These are phyloP conservation scores for Zonitis immaculata DNA, from an alignment of 2,888 invertebrate genomes.

Conservation along the genomic window DNA sequence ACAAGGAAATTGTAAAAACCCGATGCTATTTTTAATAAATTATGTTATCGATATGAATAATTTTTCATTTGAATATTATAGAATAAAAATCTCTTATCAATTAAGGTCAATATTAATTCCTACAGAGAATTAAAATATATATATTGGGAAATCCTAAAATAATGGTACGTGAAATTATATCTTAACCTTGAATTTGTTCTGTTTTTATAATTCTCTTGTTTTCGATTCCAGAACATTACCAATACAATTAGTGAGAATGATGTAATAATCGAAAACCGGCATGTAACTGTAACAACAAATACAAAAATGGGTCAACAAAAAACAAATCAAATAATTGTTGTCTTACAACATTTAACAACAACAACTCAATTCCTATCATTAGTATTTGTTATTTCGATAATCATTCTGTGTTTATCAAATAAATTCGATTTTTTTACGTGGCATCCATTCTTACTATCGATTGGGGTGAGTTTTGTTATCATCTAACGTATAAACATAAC, in stretches of 20 bases:
- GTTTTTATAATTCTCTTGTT: too few species aligned
- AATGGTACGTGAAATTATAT: not conserved
- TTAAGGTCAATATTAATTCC: not conserved
- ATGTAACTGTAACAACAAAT: not conserved
- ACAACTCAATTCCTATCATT: slow-evolving; percentile 29
- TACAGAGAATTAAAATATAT: too few species aligned
- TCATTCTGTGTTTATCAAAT: slow-evolving; percentile 27
- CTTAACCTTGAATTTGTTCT: too few species aligned
- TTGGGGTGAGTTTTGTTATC: slow-evolving; percentile 29
- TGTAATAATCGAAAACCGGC: too few species aligned
- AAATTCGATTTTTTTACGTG: slow-evolving; percentile 35
- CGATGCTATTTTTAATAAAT: too few species aligned
- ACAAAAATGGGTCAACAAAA: not conserved
- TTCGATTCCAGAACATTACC: too few species aligned
- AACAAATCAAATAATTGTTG: not conserved
- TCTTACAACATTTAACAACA: slow-evolving; percentile 23
- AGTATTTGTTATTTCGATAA: slow-evolving; percentile 26
- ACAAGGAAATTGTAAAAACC: too few species aligned
- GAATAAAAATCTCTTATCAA: not conserved
- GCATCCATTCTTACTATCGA: slow-evolving; percentile 33
- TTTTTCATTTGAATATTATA: too few species aligned
- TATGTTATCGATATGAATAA: too few species aligned
- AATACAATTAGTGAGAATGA: too few species aligned
- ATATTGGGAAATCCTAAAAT: too few species aligned
- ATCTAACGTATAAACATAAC: slow-evolving; percentile 1